phyloP scores from a whole-genome alignment of 1,140 invertebrate species.

The Drosophila hydei region DNA sequence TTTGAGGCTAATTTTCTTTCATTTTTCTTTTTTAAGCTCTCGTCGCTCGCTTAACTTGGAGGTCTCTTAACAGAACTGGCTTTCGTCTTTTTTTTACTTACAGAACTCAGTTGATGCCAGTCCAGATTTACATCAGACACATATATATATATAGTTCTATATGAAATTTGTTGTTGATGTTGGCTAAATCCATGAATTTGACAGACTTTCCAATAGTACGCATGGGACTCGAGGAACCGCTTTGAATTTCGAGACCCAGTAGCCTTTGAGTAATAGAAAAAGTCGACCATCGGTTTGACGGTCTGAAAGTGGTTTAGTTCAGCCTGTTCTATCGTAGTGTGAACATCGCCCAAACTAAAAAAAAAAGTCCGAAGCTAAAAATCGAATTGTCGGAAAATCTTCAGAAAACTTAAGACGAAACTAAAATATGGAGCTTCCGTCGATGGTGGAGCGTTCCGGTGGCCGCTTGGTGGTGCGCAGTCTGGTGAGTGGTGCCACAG shows the following conservation, averaged over 20 bases:
- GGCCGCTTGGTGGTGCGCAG: constrained; percentile 86
- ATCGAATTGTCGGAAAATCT: constrained; percentile 1
- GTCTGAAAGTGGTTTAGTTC: constrained; percentile 25
- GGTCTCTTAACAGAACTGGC: background rate
- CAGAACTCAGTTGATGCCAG: background rate
- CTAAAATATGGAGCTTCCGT: constrained; percentile 85
- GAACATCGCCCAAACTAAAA: constrained; percentile 25
- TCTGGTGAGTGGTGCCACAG: constrained; percentile 84
- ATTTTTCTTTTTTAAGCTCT: background rate
- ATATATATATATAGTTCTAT: background rate
- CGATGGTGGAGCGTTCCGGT: constrained; percentile 86
- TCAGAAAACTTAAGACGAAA: background rate
- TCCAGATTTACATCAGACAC: background rate
- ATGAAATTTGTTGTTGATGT: background rate
- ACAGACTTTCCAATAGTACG: constrained; percentile 15
- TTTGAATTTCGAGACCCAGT: constrained; percentile 37
- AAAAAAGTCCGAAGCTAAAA: constrained; percentile 1
- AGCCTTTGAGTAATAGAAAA: constrained; percentile 43
- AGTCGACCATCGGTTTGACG: constrained; percentile 30
- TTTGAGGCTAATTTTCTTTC: background rate
- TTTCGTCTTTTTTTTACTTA: background rate
- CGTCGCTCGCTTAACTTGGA: background rate
- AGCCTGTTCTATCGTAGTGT: constrained; percentile 15
- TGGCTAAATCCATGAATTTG: constrained; percentile 17
- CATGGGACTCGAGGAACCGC: constrained; percentile 27